A percentile compares a stretch with the other conserved stretches of the same genome.
Conservation (phyloP, 2,113 vertebrate genomes). For the Colinus virginianus region DNA sequence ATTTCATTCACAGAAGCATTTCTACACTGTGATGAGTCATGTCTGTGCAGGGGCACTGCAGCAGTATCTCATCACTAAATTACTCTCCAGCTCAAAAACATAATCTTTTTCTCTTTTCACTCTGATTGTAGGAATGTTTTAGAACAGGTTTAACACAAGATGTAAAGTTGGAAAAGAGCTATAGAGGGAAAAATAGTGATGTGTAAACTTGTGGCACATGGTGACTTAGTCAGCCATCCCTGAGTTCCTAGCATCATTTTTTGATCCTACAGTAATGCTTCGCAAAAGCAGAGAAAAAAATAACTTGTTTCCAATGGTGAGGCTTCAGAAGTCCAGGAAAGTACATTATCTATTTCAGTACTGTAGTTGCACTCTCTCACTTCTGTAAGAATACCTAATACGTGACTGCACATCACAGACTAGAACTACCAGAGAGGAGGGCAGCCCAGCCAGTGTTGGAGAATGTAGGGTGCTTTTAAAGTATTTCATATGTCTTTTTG, state of each 20-base stretch:
- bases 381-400: neutral
- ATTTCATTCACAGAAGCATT: neutral
- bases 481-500: neutral
- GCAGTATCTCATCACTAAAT: neutral
- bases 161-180: neutral
- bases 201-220: neutral
- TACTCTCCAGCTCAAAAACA: accelerated
- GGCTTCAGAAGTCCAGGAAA: neutral
- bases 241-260: accelerated
- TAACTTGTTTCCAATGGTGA: neutral
- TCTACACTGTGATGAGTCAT: neutral
- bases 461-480: neutral
- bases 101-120: neutral
- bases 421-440: neutral
- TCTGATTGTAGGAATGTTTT: neutral
- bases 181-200: accelerated
- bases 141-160: neutral
- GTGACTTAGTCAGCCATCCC: neutral
- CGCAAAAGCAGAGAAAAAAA: neutral
- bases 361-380: neutral
- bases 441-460: neutral
- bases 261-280: neutral
- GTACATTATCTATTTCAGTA: neutral
- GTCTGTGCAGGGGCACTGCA: accelerated
- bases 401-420: neutral